A percentile compares a stretch with the other conserved stretches of the same genome.
These are phyloP conservation scores for Xiphydria camelus DNA, from an alignment of 2,888 invertebrate genomes.

Conservation along the genomic window DNA sequence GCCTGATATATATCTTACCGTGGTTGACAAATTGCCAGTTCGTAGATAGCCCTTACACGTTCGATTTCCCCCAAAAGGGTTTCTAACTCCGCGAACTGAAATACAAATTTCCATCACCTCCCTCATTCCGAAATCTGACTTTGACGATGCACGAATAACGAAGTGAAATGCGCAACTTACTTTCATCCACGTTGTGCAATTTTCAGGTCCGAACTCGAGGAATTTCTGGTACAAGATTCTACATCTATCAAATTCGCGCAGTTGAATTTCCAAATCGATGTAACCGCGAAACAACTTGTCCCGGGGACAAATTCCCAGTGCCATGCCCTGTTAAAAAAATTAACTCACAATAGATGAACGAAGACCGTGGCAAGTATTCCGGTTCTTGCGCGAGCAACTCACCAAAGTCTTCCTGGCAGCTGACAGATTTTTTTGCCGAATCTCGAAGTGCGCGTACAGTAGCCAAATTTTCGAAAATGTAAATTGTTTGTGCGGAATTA, in stretches of 20 bases:
- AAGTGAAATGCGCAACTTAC: too few relatives aligned
- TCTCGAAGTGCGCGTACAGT: conserved; percentile 95
- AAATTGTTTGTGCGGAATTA: conserved; percentile 95
- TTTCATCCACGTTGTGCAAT: conserved; percentile 98
- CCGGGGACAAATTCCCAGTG: conserved; percentile 93
- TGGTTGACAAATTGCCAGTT: conserved; percentile 90
- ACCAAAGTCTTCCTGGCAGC: conserved; percentile 87
- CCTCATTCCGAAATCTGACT: too few relatives aligned
- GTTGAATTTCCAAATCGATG: conserved; percentile 95
- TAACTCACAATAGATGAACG: too few relatives aligned
- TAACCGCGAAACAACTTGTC: conserved; percentile 97
- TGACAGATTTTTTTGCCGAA: conserved; percentile 87
- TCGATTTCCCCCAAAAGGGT: conserved; percentile 91
- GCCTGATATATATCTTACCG: too few relatives aligned
- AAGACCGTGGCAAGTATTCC: too few relatives aligned
- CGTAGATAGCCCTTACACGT: conserved; percentile 90
- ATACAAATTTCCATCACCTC: too few relatives aligned
- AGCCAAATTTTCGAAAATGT: conserved; percentile 99
- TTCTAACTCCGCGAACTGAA: conserved; percentile 91
- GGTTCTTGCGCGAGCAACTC: too few relatives aligned
- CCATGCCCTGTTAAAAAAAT: conserved; percentile 86
- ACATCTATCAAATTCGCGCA: conserved; percentile 97
- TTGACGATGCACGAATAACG: too few relatives aligned
- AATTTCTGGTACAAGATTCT: conserved; percentile 97
- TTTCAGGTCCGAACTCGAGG: conserved; percentile 93